Percentiles rank a stretch among this genome's conserved stretches.
phyloP scores from a whole-genome alignment of 2,888 invertebrate species.

The Mythimna lalbum region DNA sequence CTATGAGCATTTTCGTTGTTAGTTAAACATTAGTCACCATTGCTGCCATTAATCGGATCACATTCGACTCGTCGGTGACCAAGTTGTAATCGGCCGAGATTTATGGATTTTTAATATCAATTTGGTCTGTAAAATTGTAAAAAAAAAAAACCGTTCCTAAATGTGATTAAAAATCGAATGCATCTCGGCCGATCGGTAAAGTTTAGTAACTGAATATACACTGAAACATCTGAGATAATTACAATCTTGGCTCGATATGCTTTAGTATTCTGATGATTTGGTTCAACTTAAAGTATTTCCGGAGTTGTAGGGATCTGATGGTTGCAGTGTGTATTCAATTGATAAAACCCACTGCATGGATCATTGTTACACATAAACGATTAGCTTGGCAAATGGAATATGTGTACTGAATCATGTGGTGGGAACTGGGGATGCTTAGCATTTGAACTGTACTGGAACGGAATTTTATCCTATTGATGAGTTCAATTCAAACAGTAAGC shows the following conservation, averaged over 20 bases:
- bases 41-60: slow-evolving; percentile 10
- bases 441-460: slow-evolving; percentile 25
- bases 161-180: slow-evolving; percentile 29
- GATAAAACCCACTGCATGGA: slow-evolving; percentile 13
- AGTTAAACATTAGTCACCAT: slow-evolving; percentile 27
- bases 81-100: slow-evolving; percentile 34
- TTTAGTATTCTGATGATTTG: slow-evolving; percentile 21
- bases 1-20: slow-evolving; percentile 74
- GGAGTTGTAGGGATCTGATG: slow-evolving; percentile 6
- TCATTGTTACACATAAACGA: slow-evolving; percentile 27
- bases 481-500: slow-evolving; percentile 32
- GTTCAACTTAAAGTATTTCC: slow-evolving; percentile 8
- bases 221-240: slow-evolving; percentile 36
- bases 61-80: slow-evolving; percentile 34
- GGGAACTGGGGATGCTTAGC: slow-evolving; percentile 16
- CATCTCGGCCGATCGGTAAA: slow-evolving; percentile 33
- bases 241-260: slow-evolving; percentile 25
- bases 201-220: slow-evolving; percentile 31
- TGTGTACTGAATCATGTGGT: slow-evolving; percentile 17
- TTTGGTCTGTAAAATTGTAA: slow-evolving; percentile 8
- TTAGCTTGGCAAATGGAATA: slow-evolving; percentile 28
- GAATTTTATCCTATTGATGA: neutral
- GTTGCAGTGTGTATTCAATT: slow-evolving; percentile 46
- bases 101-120: slow-evolving; percentile 34
- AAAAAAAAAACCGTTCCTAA: slow-evolving; percentile 4